Evolutionary conservation across 37 sponge, comb jelly and placozoan species (phyloP).

Genomic region (Aphrocallistes beatrix): DNA sequence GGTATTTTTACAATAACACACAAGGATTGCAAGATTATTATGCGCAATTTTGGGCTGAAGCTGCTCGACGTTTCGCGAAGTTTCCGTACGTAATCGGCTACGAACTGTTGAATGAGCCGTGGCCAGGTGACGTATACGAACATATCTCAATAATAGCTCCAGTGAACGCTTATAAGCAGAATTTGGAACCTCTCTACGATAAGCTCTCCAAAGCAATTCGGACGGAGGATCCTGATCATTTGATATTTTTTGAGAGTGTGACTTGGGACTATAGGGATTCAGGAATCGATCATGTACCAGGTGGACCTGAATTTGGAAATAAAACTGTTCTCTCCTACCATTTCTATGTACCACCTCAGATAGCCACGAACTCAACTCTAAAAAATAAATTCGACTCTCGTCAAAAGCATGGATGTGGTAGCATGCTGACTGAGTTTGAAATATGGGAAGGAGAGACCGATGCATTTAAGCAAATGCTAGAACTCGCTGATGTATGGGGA

Average conservation of each 20-base stretch:
- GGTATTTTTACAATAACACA: neutral
- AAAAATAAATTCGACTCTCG: neutral
- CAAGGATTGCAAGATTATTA: conserved; percentile 33
- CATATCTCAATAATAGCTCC: neutral
- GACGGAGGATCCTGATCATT: neutral
- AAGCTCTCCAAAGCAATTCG: neutral
- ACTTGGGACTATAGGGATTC: conserved; percentile 55
- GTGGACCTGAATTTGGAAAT: conserved; percentile 45
- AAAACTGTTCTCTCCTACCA: conserved; percentile 75
- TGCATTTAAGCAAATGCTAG: neutral
- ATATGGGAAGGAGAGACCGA: neutral
- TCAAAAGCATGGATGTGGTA: neutral
- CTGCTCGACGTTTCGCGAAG: conserved; percentile 51
- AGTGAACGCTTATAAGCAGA: neutral
- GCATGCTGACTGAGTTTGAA: neutral
- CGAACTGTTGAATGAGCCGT: conserved; percentile 85
- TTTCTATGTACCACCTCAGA: conserved; percentile 65
- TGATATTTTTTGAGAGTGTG: conserved; percentile 51
- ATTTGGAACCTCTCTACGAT: neutral
- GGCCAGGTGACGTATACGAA: conserved; percentile 35
- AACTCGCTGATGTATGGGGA: neutral
- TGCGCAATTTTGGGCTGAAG: conserved; percentile 56
- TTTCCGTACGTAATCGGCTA: conserved; percentile 57
- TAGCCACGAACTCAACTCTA: neutral
- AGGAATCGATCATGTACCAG: conserved; percentile 75